A percentile compares a stretch with the other conserved stretches of the same genome.
phyloP scores from a whole-genome alignment of 1,140 invertebrate species.

The Cardiocondyla obscurior region DNA sequence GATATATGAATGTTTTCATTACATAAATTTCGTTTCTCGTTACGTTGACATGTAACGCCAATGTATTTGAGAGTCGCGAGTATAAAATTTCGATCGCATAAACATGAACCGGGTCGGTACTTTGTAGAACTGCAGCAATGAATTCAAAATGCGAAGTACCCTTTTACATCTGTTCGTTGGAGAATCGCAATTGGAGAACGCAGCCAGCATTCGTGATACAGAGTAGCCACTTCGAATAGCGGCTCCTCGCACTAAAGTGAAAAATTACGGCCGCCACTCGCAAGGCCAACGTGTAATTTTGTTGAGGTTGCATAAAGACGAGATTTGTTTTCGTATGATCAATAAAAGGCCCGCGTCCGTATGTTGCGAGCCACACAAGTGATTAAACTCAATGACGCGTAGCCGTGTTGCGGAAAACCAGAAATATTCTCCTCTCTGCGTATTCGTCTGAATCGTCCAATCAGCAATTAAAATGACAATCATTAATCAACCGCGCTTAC shows the following conservation, averaged over 20 bases:
- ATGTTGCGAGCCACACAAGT: not conserved
- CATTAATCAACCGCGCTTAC: not conserved
- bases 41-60: not conserved
- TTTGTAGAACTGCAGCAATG: not conserved
- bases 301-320: constrained; percentile 7
- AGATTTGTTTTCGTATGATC: constrained; percentile 15
- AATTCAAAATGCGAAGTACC: constrained; percentile 19
- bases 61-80: not conserved
- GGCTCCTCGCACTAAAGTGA: constrained; percentile 33
- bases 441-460: not conserved
- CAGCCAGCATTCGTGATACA: not conserved
- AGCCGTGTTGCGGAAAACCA: not conserved
- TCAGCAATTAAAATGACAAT: not conserved
- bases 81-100: constrained; percentile 24
- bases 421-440: not conserved
- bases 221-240: not conserved
- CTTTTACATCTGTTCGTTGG: constrained; percentile 9
- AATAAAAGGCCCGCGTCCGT: constrained; percentile 17
- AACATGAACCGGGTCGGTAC: not conserved
- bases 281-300: constrained; percentile 13
- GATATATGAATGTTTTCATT: not conserved
- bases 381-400: not conserved
- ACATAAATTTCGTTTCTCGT: not conserved
- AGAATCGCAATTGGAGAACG: constrained; percentile 25
- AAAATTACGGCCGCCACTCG: constrained; percentile 38